Base-by-base conservation (phyloP, 2,113 vertebrate species). In the Saguinus imperator region DNA sequence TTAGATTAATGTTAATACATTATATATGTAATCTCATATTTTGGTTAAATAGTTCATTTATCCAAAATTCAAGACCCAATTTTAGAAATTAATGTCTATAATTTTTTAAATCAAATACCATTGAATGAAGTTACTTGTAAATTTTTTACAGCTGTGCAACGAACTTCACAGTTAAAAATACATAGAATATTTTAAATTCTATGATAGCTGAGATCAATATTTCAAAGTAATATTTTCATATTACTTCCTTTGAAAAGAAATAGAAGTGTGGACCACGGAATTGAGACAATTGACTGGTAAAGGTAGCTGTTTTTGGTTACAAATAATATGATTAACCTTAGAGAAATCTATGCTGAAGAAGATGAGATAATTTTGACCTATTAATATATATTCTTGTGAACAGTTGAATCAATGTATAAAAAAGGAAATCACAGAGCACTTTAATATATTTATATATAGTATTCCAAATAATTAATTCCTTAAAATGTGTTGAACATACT, bases 91-190 rank as follows among this genome's bases (percentile, higher is more conserved):
- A 89, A 12, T 92, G 18, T 79, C 50, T 45, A 35, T 85, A 84
- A 79, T 68, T 85, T 94, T 32, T 58, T 37, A 89, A 82, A 79
- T 88, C 64, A 93, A 96, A 70, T 94, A 45, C 25, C 29, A 82
- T 58, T 87, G 32, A 92, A 90, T 5, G 57, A 89, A 91, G 3
- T 58, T 75, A 66, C 43, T 83, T 79, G 50, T 93, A 35, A 83
- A 45, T 76, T 91, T 94, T 93, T 91, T 55, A 95, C 86, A 96
- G 70, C 11, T 96, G 21, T 89, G 58, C 91, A 94, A 87, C 14
- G 4, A 96, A 91, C 10, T 66, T 66, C 10, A 52, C 27, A 55
- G 86, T 90, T 81, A 93, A 89, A 89, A 90, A 73, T 50, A 84
- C 91, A 55, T 32, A 84, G 7, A 91, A 82, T 66, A 87, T 58